These are phyloP conservation scores for Orthosia gracilis DNA, from an alignment of 2,888 invertebrate species.

Conservation along the genomic window DNA sequence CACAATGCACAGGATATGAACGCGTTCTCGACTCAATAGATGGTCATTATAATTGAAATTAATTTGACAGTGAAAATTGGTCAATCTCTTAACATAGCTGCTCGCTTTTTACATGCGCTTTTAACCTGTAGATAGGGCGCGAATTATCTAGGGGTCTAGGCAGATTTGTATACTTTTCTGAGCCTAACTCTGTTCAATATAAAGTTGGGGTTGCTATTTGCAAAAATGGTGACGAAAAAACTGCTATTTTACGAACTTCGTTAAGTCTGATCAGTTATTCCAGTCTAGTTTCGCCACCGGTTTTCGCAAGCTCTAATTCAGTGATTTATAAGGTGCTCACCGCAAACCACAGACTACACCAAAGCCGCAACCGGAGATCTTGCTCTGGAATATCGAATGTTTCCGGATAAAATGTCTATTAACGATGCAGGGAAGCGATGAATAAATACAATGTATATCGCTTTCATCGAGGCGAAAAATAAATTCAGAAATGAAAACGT, in stretches of 20 bases:
- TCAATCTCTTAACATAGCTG: constrained; percentile 75
- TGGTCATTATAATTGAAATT: constrained; percentile 72
- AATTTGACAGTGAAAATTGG: constrained; percentile 82
- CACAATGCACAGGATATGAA: constrained; percentile 63
- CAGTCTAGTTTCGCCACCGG: neutral
- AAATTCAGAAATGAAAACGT: constrained; percentile 30
- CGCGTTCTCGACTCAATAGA: constrained; percentile 54
- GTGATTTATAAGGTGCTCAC: constrained; percentile 18
- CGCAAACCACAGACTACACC: constrained; percentile 19
- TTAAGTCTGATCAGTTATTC: constrained; percentile 16
- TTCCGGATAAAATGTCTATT: constrained; percentile 4
- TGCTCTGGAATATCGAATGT: neutral
- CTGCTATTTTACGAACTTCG: neutral
- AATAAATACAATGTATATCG: constrained; percentile 14
- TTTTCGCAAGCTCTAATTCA: constrained; percentile 1
- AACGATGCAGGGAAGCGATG: constrained; percentile 4
- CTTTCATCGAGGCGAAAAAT: neutral
- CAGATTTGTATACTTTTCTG: constrained; percentile 19
- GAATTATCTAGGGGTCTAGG: constrained; percentile 53
- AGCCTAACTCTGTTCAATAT: constrained; percentile 9
- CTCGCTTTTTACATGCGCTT: constrained; percentile 60
- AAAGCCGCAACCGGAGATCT: constrained; percentile 1
- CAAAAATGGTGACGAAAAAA: neutral
- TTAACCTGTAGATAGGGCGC: constrained; percentile 63
- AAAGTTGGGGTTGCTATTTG: neutral